Conservation (phyloP, 1,140 invertebrate genomes). For the Diachasma alloeum region DNA sequence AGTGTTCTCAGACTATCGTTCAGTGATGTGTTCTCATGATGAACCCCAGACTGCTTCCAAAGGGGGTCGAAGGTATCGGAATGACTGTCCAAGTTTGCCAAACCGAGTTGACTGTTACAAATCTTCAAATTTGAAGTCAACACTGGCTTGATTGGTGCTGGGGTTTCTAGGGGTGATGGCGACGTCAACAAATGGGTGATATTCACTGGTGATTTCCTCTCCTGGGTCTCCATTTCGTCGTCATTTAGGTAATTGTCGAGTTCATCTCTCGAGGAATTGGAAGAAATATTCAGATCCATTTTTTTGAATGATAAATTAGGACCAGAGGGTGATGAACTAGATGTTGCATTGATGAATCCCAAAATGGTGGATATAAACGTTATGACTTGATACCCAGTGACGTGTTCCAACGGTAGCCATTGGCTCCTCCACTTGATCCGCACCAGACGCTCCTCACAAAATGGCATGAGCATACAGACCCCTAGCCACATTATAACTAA, state of each 20-base stretch:
- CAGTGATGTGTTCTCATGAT: conserved; percentile 25
- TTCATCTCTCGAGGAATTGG: neutral
- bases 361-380: conserved; percentile 42
- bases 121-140: conserved; percentile 24
- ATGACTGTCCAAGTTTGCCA: neutral
- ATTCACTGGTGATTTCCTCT: conserved; percentile 36
- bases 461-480: conserved; percentile 38
- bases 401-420: conserved; percentile 40
- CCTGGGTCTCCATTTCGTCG: neutral
- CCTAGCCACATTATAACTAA: conserved; percentile 52
- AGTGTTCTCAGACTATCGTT: conserved; percentile 49
- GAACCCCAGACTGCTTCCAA: neutral
- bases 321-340: conserved; percentile 32
- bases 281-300: conserved; percentile 33
- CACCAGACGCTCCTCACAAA: conserved; percentile 42
- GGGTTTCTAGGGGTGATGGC: conserved; percentile 28
- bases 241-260: neutral
- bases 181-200: conserved; percentile 34
- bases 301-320: conserved; percentile 44
- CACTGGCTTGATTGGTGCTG: conserved; percentile 36
- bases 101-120: conserved; percentile 24
- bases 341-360: conserved; percentile 49
- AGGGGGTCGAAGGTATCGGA: neutral
- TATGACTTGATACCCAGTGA: conserved; percentile 47
- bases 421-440: conserved; percentile 35